Conservation (phyloP, 2,797 vertebrate genomes). For the Manis pentadactyla region DNA sequence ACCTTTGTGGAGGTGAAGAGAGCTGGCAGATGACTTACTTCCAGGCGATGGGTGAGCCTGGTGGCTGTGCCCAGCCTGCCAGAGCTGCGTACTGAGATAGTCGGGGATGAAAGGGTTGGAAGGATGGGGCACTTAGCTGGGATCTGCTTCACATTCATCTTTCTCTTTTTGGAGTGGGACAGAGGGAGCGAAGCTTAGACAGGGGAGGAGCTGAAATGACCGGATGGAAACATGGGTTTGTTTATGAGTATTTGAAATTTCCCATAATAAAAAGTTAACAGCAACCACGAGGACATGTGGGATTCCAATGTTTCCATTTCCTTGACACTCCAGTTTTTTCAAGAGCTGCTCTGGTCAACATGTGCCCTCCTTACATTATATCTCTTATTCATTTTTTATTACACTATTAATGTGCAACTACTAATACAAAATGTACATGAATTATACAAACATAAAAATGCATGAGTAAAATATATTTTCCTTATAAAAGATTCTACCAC, state of each 20-base stretch:
- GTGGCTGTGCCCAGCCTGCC: background rate
- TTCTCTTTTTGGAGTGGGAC: background rate
- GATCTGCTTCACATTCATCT: background rate
- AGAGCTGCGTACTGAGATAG: background rate
- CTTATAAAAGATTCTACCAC: background rate
- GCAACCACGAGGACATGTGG: background rate
- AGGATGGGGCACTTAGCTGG: background rate
- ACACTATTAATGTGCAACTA: background rate
- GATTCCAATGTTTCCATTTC: background rate
- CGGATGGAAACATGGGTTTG: background rate
- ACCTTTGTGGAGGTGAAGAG: fast-evolving
- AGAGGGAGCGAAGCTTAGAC: background rate
- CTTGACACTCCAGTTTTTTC: background rate
- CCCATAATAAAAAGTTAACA: background rate
- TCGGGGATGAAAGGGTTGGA: background rate
- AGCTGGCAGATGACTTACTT: background rate
- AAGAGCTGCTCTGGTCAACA: background rate
- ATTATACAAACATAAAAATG: background rate
- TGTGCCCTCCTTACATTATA: no score
- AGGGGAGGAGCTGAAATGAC: background rate
- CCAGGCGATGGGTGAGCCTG: no score
- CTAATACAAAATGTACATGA: background rate
- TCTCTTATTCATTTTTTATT: background rate
- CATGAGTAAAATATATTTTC: background rate
- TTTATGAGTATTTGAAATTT: background rate